A percentile compares a stretch with the other conserved stretches of the same genome.
These are phyloP conservation scores for Hymenopus coronatus DNA, from an alignment of 2,888 invertebrate genomes.

Conservation along the genomic window DNA sequence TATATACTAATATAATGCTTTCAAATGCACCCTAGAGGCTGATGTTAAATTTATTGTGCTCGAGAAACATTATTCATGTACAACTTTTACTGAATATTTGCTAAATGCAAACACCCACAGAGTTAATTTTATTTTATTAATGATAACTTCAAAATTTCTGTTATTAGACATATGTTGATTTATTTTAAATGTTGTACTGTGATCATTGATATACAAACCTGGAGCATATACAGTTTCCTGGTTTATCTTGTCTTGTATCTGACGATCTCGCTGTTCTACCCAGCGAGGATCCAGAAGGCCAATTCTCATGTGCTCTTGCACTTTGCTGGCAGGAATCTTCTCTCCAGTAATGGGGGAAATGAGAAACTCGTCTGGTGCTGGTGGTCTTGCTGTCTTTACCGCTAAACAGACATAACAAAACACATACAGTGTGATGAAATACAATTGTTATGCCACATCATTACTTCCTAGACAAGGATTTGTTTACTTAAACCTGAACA, in stretches of 20 bases:
- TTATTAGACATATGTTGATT: too few species aligned
- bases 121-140: too few species aligned
- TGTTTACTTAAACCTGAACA: neutral
- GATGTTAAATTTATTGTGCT: too few species aligned
- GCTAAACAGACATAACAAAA: constrained; percentile 40
- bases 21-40: too few species aligned
- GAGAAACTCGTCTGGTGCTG: constrained; percentile 80
- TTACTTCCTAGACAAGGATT: neutral
- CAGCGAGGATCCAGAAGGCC: constrained; percentile 94
- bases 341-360: constrained; percentile 99
- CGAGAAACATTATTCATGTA: too few species aligned
- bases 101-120: too few species aligned
- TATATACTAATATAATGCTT: too few species aligned
- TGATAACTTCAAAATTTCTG: too few species aligned
- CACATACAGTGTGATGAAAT: neutral
- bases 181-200: too few species aligned
- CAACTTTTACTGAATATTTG: too few species aligned
- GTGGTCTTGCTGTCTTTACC: constrained; percentile 58
- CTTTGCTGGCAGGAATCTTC: constrained; percentile 93
- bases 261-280: constrained; percentile 95
- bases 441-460: neutral
- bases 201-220: too few species aligned
- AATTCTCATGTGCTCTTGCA: constrained; percentile 97
- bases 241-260: constrained; percentile 88
- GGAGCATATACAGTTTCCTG: constrained; percentile 81